phyloP scores from a whole-genome alignment of 2,888 invertebrate species.

The Charanyca ferruginea region DNA sequence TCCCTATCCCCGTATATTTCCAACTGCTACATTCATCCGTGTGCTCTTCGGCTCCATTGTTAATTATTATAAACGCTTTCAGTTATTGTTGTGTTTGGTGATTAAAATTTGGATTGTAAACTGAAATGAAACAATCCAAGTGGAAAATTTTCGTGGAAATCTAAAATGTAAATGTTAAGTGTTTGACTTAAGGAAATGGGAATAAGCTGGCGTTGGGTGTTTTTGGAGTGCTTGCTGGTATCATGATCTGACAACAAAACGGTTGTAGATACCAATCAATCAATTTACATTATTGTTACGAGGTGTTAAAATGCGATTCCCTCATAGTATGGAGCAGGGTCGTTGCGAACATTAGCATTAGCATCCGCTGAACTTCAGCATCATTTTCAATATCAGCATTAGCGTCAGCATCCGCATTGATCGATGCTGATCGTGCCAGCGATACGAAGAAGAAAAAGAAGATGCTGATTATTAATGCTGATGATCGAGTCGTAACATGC shows the following conservation, averaged over 20 bases:
- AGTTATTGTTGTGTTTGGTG: conserved; percentile 79
- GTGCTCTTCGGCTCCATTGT: conserved; percentile 74
- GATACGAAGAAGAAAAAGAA: no score
- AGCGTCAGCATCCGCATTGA: no score
- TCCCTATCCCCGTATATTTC: conserved; percentile 32
- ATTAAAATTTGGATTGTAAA: conserved; percentile 71
- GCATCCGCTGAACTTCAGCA: no score
- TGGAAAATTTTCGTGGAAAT: conserved; percentile 62
- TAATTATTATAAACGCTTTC: conserved; percentile 84
- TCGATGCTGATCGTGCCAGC: no score
- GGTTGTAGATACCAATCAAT: no score
- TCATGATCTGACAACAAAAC: conserved; percentile 31
- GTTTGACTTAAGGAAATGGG: conserved; percentile 53
- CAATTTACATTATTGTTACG: no score
- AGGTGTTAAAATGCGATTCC: no score
- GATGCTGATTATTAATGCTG: no score
- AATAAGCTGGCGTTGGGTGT: conserved; percentile 36
- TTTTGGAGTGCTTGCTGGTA: conserved; percentile 18
- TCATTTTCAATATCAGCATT: no score
- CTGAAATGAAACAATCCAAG: conserved; percentile 63
- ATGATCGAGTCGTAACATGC: no score
- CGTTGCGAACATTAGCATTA: no score
- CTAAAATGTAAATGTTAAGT: conserved; percentile 59
- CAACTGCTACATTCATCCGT: conserved; percentile 61
- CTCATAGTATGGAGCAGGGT: no score